Base-by-base conservation (phyloP, 1,140 invertebrate species). In the Whitmania pigra region DNA sequence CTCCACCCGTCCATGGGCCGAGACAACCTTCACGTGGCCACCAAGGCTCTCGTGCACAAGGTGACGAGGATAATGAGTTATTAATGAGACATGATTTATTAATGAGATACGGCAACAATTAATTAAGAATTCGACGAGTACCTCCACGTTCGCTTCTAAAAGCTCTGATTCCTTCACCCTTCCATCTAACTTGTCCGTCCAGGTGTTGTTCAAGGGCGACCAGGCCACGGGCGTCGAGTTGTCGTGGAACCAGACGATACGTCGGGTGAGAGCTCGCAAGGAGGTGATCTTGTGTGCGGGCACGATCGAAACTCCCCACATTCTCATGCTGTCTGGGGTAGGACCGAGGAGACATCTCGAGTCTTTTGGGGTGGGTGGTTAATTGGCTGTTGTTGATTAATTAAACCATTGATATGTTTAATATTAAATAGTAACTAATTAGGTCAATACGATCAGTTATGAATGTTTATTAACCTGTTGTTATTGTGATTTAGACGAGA, bases 291-390 rank as follows among this genome's bases (percentile, higher is more conserved):
- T 92, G 18, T 68, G 71, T 0, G 90, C 86, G 0, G 92, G 93
- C 0, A 84, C 90, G 0, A 84, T 95, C 0, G 91, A 91, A 78
- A 90, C 90, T 0, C 89, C 92, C 0, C 92, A 94, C 74, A 75
- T 94, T 0, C 78, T 94, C 9, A 93, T 94, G 90, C 79, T 94
- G 0, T 92, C 90, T 1, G 93, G 92, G 0, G 85, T 93, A 0
- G 91, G 91, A 0, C 90, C 90, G 0, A 83, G 85, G 53, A 86
- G 87, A 31, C 88, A 93, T 77, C 78, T 93, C 20, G 78, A 83
- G 1, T 85, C 22, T 53, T 53, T 43, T n/a, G 69, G 53, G n/a
- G 69, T 70, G 25, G 43, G 69, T 20, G 11, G 43, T 49, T 36
- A 36, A 17, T 49, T 11, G 43, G 43, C 11, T 49, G 43, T 36